Evolutionary conservation across 2,888 invertebrate genomes (phyloP).

Genomic region (Coelinius sp.): DNA sequence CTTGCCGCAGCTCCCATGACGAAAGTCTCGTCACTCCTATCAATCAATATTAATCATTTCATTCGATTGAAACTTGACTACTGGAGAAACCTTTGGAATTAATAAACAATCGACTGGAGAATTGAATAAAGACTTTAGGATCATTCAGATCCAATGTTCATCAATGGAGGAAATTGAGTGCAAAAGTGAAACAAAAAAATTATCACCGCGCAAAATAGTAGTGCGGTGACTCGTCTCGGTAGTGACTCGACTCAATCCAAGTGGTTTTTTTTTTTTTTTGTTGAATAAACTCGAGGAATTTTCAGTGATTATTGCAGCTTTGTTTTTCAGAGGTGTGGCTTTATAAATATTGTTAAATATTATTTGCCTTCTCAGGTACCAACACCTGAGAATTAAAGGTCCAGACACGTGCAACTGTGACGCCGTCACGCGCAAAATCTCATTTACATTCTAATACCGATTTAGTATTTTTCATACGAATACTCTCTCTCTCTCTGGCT

Average conservation of each 20-base stretch:
- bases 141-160: not conserved
- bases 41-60: too few species aligned
- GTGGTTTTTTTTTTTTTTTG: not conserved
- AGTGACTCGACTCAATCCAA: conserved; percentile 32
- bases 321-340: not conserved
- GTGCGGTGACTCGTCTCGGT: conserved; percentile 33
- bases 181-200: conserved; percentile 27
- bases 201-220: conserved; percentile 20
- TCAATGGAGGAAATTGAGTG: conserved; percentile 11
- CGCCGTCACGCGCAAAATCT: conserved; percentile 22
- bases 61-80: too few species aligned
- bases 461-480: not conserved
- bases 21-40: conserved; percentile 43
- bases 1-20: conserved; percentile 56
- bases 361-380: not conserved
- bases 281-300: not conserved
- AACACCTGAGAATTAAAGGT: conserved; percentile 18
- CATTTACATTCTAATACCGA: conserved; percentile 21
- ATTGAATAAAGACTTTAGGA: not conserved
- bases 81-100: too few species aligned
- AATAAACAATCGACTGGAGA: too few species aligned
- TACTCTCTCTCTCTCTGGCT: not conserved
- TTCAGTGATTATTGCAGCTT: not conserved
- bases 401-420: conserved; percentile 27
- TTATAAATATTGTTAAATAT: not conserved